Evolutionary conservation across 2,888 invertebrate species (phyloP).

Genomic region (Tolmerus cingulatus): DNA sequence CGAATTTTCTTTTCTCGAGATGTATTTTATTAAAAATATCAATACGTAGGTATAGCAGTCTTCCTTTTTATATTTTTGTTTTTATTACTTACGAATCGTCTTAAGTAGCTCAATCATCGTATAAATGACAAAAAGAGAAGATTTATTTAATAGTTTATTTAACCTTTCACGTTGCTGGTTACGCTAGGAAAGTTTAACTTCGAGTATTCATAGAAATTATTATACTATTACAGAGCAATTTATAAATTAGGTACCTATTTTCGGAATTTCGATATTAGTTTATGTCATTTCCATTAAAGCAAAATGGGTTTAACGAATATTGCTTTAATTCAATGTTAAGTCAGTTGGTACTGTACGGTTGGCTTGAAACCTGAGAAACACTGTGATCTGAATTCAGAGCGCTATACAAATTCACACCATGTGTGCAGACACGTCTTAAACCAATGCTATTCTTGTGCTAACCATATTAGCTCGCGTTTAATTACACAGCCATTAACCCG

Average conservation of each 20-base stretch:
- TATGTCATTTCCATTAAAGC: too few species aligned
- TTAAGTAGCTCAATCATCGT: too few species aligned
- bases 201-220: background rate
- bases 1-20: too few species aligned
- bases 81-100: too few species aligned
- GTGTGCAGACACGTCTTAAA: background rate
- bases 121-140: too few species aligned
- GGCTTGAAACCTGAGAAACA: background rate
- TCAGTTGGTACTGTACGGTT: background rate
- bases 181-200: background rate
- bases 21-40: too few species aligned
- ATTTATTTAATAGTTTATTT: too few species aligned
- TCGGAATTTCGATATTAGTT: background rate
- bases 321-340: background rate
- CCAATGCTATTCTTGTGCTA: slow-evolving; percentile 1
- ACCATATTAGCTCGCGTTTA: slow-evolving; percentile 1
- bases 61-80: too few species aligned
- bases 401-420: background rate
- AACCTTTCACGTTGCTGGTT: background rate
- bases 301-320: too few species aligned
- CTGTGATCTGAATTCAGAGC: background rate
- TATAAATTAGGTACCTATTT: background rate
- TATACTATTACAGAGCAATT: background rate
- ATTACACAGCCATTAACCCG: background rate
- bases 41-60: too few species aligned